Base-by-base conservation (phyloP, 2,888 invertebrate species). In the Toxonevra muliebris region DNA sequence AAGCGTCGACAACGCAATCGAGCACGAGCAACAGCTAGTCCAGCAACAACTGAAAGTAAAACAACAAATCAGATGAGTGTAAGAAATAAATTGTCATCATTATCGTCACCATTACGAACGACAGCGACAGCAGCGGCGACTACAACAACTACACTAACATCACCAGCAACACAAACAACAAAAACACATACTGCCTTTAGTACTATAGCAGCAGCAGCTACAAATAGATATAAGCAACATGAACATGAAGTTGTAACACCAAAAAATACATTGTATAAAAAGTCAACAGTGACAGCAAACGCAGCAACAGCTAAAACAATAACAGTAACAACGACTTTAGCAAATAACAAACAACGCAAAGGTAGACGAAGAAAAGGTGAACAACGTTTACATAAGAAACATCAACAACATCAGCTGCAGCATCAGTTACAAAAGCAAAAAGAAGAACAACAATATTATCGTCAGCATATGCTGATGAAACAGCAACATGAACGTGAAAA, bases 321-420 rank as follows among this genome's bases (percentile, higher is more conserved):
- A 70, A 64, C 76, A 74, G 67, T 73, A 76, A 69, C 61, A 41
- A 74, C 79, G 69, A 76, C 79, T 4, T 30, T 30, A 66, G 76
- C 78, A 43, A 68, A 76, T 66, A 75, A 78, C 69, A 78, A 72
- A 69, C 80, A 80, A 65, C 80, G 79, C 59, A 83, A 83, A 69
- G 79, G 79, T 13, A 76, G 81, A 70, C 79, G 82, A 79, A 82
- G 80, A 82, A 81, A 80, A 72, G 68, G 20, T 9, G 66, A 68
- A 10, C 30, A 73, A 10, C 74, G 74, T 42, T 67, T 69, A 57
- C 69, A 66, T 20, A 73, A 73, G 55, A 73, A 73, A 41, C 72
- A 40, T 13, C 54, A 50, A 13, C 66, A 57, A 40, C 68, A 67
- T 55, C 65, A 62, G 4, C 61, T 65, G 15, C 19, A 17, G 15